Evolutionary conservation across 2,888 invertebrate species (phyloP).

Genomic region (Pocota personata): DNA sequence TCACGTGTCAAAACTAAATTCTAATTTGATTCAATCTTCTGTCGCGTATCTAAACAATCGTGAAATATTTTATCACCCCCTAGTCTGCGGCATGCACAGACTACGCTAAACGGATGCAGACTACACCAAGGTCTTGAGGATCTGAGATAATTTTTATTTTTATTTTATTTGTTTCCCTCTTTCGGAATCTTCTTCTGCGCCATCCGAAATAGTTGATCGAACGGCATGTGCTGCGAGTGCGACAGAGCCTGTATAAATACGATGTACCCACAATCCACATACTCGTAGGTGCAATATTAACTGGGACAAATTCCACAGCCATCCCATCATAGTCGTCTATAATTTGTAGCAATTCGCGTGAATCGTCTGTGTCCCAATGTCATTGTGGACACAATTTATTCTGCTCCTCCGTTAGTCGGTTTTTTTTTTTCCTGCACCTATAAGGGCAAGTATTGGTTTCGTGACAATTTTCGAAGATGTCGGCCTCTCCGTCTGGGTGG

Average conservation of each 20-base stretch:
- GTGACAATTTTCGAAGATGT: no score
- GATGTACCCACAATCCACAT: conserved; percentile 13
- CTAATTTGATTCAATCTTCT: conserved; percentile 49
- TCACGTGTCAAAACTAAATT: conserved; percentile 61
- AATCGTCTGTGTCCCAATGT: neutral
- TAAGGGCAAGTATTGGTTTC: no score
- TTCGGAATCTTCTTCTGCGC: conserved; percentile 46
- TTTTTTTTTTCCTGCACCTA: no score
- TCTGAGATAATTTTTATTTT: neutral
- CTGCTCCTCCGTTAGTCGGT: neutral
- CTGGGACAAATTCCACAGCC: conserved; percentile 54
- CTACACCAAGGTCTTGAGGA: conserved; percentile 34
- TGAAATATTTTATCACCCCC: conserved; percentile 51
- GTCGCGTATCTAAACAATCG: conserved; percentile 44
- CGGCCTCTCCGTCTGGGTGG: no score
- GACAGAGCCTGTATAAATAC: conserved; percentile 1
- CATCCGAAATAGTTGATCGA: conserved; percentile 44
- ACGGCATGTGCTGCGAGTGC: conserved; percentile 39
- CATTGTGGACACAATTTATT: neutral
- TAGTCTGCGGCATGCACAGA: conserved; percentile 13
- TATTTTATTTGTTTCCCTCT: neutral
- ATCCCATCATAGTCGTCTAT: neutral
- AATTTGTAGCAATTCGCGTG: conserved; percentile 28
- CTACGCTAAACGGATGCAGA: conserved; percentile 47
- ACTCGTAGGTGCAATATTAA: conserved; percentile 61